Evolutionary conservation across 2,113 vertebrate species (phyloP), one percentile per base, ranked within the genome.

Genomic region (Leucopternis melanops): DNA sequence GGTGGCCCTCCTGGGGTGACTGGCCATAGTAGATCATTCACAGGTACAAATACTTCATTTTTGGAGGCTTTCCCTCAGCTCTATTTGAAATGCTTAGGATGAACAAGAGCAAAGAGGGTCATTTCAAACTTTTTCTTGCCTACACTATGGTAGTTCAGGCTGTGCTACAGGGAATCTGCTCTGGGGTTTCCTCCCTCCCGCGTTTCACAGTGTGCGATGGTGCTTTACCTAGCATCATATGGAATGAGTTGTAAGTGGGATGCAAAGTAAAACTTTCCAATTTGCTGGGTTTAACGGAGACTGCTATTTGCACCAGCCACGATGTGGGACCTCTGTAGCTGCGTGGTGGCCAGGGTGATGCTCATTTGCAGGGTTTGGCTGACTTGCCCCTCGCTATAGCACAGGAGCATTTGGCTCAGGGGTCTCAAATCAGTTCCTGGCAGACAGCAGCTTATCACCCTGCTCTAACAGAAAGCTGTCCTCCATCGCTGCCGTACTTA

Each of bases 401-500:
- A 29, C 42, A n/a, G 69, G 19, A 83, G 13, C 10, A 0, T 5
- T 25, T 59, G 55, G 25, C 40, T 72, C 47, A 21, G 67, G 54
- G 57, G 4, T 58, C 81, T 79, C 85, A 23, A 5, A 29, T 19
- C 45, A 3, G 13, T 5, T 61, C 63, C 69, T 2, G 11, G 77
- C 44, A n/a, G 42, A 11, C 4, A 71, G 80, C n/a, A 59, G 58
- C 42, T 71, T 9, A 6, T 66, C 55, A 20, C 0, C 17, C 13
- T 11, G 3, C 34, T 17, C 58, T 9, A 23, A 31, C 67, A 69
- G 44, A 58, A 42, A 50, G 9, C 32, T 5, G 3, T 10, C 75
- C 61, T 71, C 18, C 32, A 0, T 14, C 2, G 1, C 45, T 32
- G 13, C 66, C 0, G 0, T 8, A 8, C 16, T 83, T 62, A 8